A percentile compares a stretch with the other conserved stretches of the same genome.
phyloP scores from a whole-genome alignment of 2,797 vertebrate species.

The Neosalanx taihuensis region DNA sequence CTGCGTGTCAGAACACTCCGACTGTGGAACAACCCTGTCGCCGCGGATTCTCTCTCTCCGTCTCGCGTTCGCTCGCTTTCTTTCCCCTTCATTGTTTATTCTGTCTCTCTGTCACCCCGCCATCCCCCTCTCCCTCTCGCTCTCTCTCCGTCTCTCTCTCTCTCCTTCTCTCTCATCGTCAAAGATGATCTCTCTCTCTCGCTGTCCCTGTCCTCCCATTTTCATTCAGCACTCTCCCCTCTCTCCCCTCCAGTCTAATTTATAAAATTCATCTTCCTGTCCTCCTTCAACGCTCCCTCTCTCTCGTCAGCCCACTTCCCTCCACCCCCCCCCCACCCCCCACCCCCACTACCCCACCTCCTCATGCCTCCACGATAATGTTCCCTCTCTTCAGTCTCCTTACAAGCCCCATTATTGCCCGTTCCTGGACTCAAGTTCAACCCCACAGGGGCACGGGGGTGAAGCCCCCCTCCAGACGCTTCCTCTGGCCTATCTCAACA shows the following conservation, averaged over 20 bases:
- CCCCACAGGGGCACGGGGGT: slow-evolving; percentile 29
- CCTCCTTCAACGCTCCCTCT: slow-evolving; percentile 53
- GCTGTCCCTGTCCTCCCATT: slow-evolving; percentile 22
- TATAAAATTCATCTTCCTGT: slow-evolving; percentile 69
- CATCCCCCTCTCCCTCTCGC: not conserved
- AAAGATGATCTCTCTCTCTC: slow-evolving; percentile 30
- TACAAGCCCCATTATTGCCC: slow-evolving; percentile 61
- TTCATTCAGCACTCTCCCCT: slow-evolving; percentile 44
- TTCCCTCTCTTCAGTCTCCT: slow-evolving; percentile 58
- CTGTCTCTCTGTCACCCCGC: not conserved
- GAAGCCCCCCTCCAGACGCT: not conserved
- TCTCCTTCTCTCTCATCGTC: slow-evolving; percentile 24
- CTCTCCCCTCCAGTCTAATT: slow-evolving; percentile 65
- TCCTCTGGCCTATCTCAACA: slow-evolving; percentile 31
- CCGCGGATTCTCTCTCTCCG: not conserved
- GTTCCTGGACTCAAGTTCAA: slow-evolving; percentile 60
- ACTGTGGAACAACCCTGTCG: not conserved
- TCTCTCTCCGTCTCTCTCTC: slow-evolving; percentile 11
- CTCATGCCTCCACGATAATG: slow-evolving; percentile 69
- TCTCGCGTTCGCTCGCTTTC: not conserved
- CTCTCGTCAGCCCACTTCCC: no score
- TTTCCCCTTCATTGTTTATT: slow-evolving; percentile 1
- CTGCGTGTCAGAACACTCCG: no score
- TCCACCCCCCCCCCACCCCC: slow-evolving; percentile 6
- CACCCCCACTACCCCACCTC: slow-evolving; percentile 35